These are phyloP conservation scores for Exocentrus adspersus DNA, from an alignment of 2,888 invertebrate genomes.

Conservation along the genomic window DNA sequence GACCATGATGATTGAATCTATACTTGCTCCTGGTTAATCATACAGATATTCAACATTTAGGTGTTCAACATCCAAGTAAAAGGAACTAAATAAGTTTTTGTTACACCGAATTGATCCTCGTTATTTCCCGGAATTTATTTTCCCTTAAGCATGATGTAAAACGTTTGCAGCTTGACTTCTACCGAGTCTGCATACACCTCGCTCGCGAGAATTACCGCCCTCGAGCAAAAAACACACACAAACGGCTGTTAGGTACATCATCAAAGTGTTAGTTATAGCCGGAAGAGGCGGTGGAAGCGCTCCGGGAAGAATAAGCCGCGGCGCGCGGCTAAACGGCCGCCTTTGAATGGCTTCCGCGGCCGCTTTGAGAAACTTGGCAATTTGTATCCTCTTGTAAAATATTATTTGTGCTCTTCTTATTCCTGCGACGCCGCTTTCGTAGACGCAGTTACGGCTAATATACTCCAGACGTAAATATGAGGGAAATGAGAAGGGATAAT, in stretches of 20 bases:
- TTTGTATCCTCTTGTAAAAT: conserved; percentile 58
- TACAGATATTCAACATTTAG: too few species aligned
- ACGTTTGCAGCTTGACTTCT: neutral
- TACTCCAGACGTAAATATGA: conserved; percentile 49
- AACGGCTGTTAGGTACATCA: conserved; percentile 39
- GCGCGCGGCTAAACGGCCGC: conserved; percentile 27
- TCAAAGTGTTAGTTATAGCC: conserved; percentile 54
- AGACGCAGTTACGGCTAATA: conserved; percentile 48
- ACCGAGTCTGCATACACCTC: neutral
- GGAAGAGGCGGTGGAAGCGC: conserved; percentile 37
- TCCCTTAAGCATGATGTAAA: too few species aligned
- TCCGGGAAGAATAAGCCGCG: conserved; percentile 25
- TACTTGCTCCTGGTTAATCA: too few species aligned
- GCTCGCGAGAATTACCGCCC: neutral
- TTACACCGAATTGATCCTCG: too few species aligned
- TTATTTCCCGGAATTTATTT: too few species aligned
- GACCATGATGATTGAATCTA: too few species aligned
- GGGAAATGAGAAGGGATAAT: conserved; percentile 49
- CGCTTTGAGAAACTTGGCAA: conserved; percentile 56
- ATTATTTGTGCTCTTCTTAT: conserved; percentile 48
- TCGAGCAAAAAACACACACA: conserved; percentile 15
- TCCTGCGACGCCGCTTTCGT: conserved; percentile 8
- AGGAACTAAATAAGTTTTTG: too few species aligned
- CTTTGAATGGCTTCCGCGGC: conserved; percentile 36
- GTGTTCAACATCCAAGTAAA: too few species aligned